phyloP scores from a whole-genome alignment of 2,113 vertebrate genomes.

The Melanotaenia duboulayi region DNA sequence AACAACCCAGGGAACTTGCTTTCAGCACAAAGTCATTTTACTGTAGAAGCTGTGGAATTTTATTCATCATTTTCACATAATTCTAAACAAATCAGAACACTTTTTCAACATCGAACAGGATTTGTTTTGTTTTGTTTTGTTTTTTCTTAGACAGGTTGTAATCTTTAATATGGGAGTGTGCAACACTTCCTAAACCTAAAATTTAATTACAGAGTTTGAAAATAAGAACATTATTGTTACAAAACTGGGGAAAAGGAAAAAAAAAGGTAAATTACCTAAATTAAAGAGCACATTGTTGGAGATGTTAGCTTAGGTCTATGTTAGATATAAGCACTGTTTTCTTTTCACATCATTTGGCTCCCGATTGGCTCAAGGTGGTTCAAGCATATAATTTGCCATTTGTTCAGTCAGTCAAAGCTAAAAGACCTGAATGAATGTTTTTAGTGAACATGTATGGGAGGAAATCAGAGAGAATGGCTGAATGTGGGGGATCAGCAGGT shows the following conservation, averaged over 20 bases:
- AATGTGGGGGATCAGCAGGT: slow-evolving; percentile 2
- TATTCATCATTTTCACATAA: not conserved
- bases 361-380: slow-evolving; percentile 24
- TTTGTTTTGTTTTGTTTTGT: too few species aligned
- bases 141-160: not conserved
- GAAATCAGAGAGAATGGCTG: slow-evolving; percentile 12
- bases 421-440: slow-evolving; percentile 7
- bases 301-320: slow-evolving; percentile 13
- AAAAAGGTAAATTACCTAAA: slow-evolving; percentile 10
- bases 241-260: slow-evolving; percentile 30
- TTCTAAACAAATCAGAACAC: not conserved
- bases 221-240: slow-evolving; percentile 20
- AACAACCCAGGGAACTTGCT: slow-evolving; percentile 17
- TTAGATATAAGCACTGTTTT: not conserved
- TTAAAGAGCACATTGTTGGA: slow-evolving; percentile 19
- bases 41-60: slow-evolving; percentile 4
- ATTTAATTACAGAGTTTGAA: slow-evolving; percentile 64
- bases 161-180: slow-evolving; percentile 5
- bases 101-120: too few species aligned
- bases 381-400: not conserved
- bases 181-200: slow-evolving; percentile 52
- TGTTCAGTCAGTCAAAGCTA: not conserved
- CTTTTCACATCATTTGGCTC: slow-evolving; percentile 5
- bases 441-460: slow-evolving; percentile 26
- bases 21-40: slow-evolving; percentile 15